These are phyloP conservation scores for Heliconius congener DNA, from an alignment of 1,140 invertebrate species.

Conservation along the genomic window DNA sequence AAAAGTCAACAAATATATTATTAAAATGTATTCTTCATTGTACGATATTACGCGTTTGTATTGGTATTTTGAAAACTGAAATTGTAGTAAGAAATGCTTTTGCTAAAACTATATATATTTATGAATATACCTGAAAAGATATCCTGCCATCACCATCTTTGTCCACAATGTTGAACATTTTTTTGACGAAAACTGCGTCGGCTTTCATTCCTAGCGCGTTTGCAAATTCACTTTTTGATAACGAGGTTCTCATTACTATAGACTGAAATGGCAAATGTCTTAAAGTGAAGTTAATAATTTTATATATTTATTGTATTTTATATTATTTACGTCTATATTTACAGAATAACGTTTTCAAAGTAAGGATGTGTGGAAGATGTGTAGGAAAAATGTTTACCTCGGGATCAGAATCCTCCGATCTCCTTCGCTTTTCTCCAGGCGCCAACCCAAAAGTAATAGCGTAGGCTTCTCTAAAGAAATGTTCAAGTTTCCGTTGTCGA, in stretches of 20 bases:
- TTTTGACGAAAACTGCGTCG: slow-evolving; percentile 98
- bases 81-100: too few species aligned
- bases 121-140: slow-evolving; percentile 89
- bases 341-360: too few species aligned
- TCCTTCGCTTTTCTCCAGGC: slow-evolving; percentile 86
- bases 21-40: too few species aligned
- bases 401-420: slow-evolving; percentile 88
- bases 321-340: too few species aligned
- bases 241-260: slow-evolving; percentile 95
- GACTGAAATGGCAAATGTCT: slow-evolving; percentile 55
- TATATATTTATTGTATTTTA: too few species aligned
- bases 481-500: slow-evolving; percentile 95
- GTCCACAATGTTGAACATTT: slow-evolving; percentile 99
- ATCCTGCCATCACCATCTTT: slow-evolving; percentile 97
- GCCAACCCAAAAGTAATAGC: slow-evolving; percentile 95
- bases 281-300: background rate
- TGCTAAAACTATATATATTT: too few species aligned
- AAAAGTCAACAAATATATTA: too few species aligned
- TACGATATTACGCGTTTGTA: too few species aligned
- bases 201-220: slow-evolving; percentile 97
- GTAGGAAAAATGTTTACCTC: slow-evolving; percentile 80
- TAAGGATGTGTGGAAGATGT: too few species aligned
- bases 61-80: too few species aligned
- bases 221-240: slow-evolving; percentile 98
- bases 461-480: slow-evolving; percentile 99